These are phyloP conservation scores for Tapirus terrestris DNA, from an alignment of 2,113 vertebrate species.

Conservation along the genomic window DNA sequence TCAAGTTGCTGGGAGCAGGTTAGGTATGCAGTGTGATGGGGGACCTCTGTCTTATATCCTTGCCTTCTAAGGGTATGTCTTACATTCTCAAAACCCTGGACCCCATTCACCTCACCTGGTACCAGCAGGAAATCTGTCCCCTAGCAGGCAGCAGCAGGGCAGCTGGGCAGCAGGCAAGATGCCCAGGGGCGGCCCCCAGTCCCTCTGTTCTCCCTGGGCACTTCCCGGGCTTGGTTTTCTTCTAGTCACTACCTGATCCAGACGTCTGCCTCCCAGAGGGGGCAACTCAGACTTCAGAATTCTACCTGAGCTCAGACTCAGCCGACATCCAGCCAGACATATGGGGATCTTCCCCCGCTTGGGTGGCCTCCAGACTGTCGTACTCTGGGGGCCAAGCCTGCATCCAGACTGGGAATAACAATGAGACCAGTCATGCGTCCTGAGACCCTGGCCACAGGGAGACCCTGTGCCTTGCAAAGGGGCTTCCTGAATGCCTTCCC, in stretches of 20 bases:
- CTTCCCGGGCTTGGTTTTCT: background rate
- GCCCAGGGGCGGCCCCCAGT: accelerated
- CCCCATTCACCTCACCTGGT: background rate
- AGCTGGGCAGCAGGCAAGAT: background rate
- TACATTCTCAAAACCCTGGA: background rate
- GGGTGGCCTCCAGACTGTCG: background rate
- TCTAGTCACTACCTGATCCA: background rate
- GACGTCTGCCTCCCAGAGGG: background rate
- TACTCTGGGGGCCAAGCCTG: background rate
- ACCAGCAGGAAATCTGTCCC: background rate
- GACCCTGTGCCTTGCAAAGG: background rate
- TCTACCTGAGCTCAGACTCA: background rate
- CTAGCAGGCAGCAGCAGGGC: background rate
- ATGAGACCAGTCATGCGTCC: background rate
- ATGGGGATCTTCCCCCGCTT: accelerated
- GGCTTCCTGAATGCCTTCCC: background rate
- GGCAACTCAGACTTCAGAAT: background rate
- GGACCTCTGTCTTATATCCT: background rate
- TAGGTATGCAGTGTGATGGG: accelerated
- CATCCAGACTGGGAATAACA: background rate
- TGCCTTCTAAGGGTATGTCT: background rate
- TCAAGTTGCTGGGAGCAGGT: background rate
- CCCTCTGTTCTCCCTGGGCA: background rate
- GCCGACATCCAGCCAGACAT: background rate
- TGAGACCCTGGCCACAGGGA: background rate